phyloP scores from a whole-genome alignment of 2,113 vertebrate species.

The Zosterops japonicus region DNA sequence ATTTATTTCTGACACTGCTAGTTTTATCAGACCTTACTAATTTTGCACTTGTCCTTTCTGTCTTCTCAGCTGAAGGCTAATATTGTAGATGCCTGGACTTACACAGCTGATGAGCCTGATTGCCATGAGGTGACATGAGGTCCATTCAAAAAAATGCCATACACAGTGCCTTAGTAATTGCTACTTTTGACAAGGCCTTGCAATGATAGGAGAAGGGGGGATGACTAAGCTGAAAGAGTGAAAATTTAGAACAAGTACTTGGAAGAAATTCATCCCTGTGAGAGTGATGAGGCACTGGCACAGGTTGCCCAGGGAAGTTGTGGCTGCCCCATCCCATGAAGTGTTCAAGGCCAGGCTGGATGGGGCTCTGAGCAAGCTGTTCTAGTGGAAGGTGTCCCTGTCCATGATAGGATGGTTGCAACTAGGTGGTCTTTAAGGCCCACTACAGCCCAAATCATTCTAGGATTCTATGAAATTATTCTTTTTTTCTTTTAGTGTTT shows the following conservation, averaged over 20 bases:
- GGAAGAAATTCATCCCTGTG: not conserved
- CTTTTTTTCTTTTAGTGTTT: not conserved
- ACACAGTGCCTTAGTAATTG: not conserved
- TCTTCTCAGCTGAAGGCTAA: constrained; percentile 10
- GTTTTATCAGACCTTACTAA: not conserved
- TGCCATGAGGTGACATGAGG: not conserved
- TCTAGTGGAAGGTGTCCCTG: not conserved
- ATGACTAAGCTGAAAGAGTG: not conserved
- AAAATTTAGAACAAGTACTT: not conserved
- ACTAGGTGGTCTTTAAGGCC: not conserved
- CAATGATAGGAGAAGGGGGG: not conserved
- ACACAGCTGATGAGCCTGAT: not conserved
- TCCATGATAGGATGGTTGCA: fast-evolving
- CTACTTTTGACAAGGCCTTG: not conserved
- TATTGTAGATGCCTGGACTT: not conserved
- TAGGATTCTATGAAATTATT: not conserved
- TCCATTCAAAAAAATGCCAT: not conserved
- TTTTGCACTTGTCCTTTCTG: constrained; percentile 24
- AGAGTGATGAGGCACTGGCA: not conserved
- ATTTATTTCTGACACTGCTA: constrained; percentile 36
- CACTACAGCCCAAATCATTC: not conserved
- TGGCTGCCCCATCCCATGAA: not conserved
- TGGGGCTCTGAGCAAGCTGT: not conserved
- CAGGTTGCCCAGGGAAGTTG: fast-evolving
- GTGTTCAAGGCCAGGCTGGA: not conserved